Evolutionary conservation across 2,888 invertebrate genomes (phyloP), one percentile per base, ranked within the genome.

Genomic region (Pristionchus fissidentatus): DNA sequence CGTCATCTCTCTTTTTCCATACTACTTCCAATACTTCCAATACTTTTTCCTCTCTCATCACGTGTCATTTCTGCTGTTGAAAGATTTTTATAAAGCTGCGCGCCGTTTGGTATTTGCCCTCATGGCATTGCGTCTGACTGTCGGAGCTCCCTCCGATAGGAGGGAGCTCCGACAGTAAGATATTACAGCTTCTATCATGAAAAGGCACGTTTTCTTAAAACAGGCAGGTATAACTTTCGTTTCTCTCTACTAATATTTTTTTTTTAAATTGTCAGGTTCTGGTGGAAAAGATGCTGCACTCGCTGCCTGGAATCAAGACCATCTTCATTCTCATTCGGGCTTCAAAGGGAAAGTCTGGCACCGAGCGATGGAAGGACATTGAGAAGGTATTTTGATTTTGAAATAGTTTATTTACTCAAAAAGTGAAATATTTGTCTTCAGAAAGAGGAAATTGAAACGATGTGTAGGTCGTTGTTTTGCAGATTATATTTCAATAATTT

Each of bases 281-380:
- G 46, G 41, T 77, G 2, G 77, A 77, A 35, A 77, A 77, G 77
- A 35, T 77, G 32, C 77, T 77, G 2, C 26, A 49, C 32, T 77
- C 77, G 15, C n/a, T 77, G 19, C 52, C 77, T 19, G n/a, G 22
- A 26, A 52, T 77, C 32, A 46, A 32, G 8, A 3, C 26, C 8
- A 49, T 77, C 29, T 52, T 41, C 52, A 46, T 77, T 35, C 46
- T 77, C 49, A 52, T 77, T 52, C 77, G 77, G 10, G 19, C 49
- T 7, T 29, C 35, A 1, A 77, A 32, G 22, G 52, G 52, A 10
- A 77, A 46, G n/a, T 41, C 52, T 1, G 49, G 22, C 29, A 26
- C 3, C 13, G 77, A 77, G 29, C 38, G 77, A 26, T 77, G 77
- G 77, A 46, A 32, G 49, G 32, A 49, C 3, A 49, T 77, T 19